These are phyloP conservation scores for Trichopoda pennipes DNA, from an alignment of 2,888 invertebrate genomes.

Conservation along the genomic window DNA sequence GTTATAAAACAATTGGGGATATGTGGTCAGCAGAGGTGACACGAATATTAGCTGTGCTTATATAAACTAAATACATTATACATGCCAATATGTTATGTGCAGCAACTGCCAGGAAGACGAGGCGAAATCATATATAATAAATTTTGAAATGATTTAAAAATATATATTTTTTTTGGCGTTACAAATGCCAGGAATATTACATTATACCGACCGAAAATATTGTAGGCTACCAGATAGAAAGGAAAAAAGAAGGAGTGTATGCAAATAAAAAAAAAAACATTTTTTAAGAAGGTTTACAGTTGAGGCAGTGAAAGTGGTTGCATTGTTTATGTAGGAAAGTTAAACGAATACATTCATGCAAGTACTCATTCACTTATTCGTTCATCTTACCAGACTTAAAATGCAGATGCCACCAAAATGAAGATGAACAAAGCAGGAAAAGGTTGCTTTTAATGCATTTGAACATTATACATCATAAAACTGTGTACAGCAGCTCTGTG, in stretches of 20 bases:
- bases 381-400: slow-evolving; percentile 9
- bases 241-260: not conserved
- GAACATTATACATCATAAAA: slow-evolving; percentile 18
- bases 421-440: slow-evolving; percentile 8
- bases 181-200: too few relatives aligned
- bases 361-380: not conserved
- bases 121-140: too few relatives aligned
- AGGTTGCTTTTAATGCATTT: slow-evolving; percentile 38
- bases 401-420: slow-evolving; percentile 29
- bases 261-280: not conserved
- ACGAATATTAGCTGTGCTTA: too few relatives aligned
- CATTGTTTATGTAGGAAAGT: slow-evolving; percentile 7
- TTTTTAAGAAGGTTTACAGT: slow-evolving; percentile 49
- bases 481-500: slow-evolving; percentile 21
- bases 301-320: slow-evolving; percentile 47
- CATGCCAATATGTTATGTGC: too few relatives aligned
- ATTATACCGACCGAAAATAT: too few relatives aligned
- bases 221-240: too few relatives aligned
- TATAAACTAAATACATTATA: too few relatives aligned
- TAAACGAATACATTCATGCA: slow-evolving; percentile 14
- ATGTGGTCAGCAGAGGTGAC: too few relatives aligned
- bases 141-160: too few relatives aligned
- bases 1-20: too few relatives aligned
- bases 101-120: too few relatives aligned
- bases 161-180: too few relatives aligned